Evolutionary conservation across 2,113 vertebrate species (phyloP).

Genomic region (Excalfactoria chinensis): DNA sequence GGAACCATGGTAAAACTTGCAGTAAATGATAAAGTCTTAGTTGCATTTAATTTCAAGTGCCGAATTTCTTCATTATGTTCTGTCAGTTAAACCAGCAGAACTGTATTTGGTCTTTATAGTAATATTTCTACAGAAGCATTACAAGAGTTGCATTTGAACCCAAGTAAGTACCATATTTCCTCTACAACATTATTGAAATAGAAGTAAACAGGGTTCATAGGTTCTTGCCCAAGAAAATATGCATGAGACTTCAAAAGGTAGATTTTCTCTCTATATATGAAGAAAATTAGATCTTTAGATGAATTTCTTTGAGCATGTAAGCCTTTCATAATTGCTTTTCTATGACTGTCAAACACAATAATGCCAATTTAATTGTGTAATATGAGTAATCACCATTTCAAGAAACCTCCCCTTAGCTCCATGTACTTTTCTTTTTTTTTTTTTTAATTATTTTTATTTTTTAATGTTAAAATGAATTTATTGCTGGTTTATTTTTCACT

Average conservation of each 20-base stretch:
- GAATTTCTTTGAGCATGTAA: background rate
- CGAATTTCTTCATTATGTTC: background rate
- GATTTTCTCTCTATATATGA: background rate
- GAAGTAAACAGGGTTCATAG: background rate
- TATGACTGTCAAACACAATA: slow-evolving; percentile 58
- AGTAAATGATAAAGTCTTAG: background rate
- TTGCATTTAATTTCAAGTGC: background rate
- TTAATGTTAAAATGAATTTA: slow-evolving; percentile 76
- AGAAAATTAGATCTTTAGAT: slow-evolving; percentile 29
- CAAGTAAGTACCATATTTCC: background rate
- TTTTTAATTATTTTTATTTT: slow-evolving; percentile 56
- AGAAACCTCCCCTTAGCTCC: slow-evolving; percentile 12
- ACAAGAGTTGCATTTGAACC: background rate
- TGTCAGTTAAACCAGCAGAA: background rate
- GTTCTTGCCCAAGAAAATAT: background rate
- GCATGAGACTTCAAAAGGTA: background rate
- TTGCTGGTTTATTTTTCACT: slow-evolving; percentile 78
- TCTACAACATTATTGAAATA: background rate
- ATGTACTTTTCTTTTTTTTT: slow-evolving; percentile 54
- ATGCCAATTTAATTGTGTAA: slow-evolving; percentile 63
- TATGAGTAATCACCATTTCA: slow-evolving; percentile 75
- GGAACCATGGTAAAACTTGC: background rate
- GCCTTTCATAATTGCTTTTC: slow-evolving; percentile 50
- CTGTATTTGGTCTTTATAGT: background rate
- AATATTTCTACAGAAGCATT: background rate